These are phyloP conservation scores for Channallabes apus DNA, from an alignment of 2,797 vertebrate genomes.

Conservation along the genomic window DNA sequence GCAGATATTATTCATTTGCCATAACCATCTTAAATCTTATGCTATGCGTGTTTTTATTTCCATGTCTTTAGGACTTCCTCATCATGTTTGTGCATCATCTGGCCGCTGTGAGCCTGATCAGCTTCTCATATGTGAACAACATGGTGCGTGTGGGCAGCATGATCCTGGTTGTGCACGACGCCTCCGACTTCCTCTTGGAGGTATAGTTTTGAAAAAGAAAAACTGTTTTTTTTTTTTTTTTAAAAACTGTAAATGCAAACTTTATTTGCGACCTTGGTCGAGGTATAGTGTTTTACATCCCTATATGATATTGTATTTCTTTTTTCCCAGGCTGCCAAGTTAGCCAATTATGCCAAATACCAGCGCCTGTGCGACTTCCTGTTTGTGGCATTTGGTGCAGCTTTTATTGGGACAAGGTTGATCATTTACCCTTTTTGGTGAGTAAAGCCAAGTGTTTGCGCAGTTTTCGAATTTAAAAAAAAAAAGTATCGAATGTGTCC, in stretches of 20 bases:
- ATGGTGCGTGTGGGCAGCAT: slow-evolving; percentile 90
- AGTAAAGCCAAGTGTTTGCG: slow-evolving; percentile 58
- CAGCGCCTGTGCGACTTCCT: slow-evolving; percentile 88
- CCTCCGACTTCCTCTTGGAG: slow-evolving; percentile 91
- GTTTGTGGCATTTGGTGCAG: slow-evolving; percentile 86
- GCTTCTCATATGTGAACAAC: slow-evolving; percentile 92
- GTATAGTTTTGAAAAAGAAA: slow-evolving; percentile 60
- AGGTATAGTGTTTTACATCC: background rate
- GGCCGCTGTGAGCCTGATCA: slow-evolving; percentile 86
- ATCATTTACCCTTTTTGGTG: slow-evolving; percentile 93
- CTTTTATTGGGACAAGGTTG: slow-evolving; percentile 89
- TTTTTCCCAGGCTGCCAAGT: slow-evolving; percentile 84
- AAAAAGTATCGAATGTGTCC: background rate
- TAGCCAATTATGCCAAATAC: slow-evolving; percentile 95
- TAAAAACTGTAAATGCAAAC: background rate
- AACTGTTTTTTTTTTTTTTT: background rate
- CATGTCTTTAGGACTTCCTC: slow-evolving; percentile 83
- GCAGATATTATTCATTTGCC: background rate
- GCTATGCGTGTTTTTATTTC: background rate
- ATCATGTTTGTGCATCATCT: slow-evolving; percentile 97
- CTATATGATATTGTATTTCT: slow-evolving; percentile 39
- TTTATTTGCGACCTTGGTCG: background rate
- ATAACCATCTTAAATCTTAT: background rate
- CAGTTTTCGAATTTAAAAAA: background rate
- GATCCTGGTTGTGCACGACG: slow-evolving; percentile 89